Conservation (phyloP, 2,113 vertebrate species). For the cat (Felis catus) region DNA sequence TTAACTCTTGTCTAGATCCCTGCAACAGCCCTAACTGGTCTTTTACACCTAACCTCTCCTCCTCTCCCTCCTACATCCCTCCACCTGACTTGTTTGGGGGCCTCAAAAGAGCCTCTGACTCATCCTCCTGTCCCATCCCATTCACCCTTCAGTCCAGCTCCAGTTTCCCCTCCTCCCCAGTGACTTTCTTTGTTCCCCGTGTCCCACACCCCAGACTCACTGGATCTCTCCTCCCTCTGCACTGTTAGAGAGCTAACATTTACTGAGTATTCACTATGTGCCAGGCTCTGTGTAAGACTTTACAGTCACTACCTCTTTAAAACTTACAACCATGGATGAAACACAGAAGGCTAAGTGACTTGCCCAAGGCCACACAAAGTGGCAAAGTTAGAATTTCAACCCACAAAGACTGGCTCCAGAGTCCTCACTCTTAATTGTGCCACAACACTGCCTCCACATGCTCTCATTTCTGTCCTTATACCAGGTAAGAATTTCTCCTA, state of each 20-base stretch:
- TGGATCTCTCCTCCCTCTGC: neutral
- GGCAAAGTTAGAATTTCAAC: neutral
- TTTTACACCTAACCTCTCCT: neutral
- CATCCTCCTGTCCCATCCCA: neutral
- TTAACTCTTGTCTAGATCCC: neutral
- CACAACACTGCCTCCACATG: neutral
- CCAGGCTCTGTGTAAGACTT: neutral
- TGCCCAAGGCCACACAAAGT: neutral
- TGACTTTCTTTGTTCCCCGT: neutral
- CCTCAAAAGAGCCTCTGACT: neutral
- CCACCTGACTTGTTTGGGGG: neutral
- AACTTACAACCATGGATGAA: neutral
- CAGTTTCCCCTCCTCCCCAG: neutral
- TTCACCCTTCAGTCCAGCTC: neutral
- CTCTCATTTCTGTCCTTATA: neutral
- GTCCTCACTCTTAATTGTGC: neutral
- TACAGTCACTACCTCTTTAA: neutral
- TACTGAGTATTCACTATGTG: neutral
- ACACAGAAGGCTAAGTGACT: neutral
- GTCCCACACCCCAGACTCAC: neutral
- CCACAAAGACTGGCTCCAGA: neutral
- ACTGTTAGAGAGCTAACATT: neutral
- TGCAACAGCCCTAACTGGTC: neutral
- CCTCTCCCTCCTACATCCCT: neutral
- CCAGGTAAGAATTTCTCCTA: slow-evolving; percentile 31